These are phyloP conservation scores for Cyrtodaria siliqua DNA, from an alignment of 2,888 invertebrate species.

Conservation along the genomic window DNA sequence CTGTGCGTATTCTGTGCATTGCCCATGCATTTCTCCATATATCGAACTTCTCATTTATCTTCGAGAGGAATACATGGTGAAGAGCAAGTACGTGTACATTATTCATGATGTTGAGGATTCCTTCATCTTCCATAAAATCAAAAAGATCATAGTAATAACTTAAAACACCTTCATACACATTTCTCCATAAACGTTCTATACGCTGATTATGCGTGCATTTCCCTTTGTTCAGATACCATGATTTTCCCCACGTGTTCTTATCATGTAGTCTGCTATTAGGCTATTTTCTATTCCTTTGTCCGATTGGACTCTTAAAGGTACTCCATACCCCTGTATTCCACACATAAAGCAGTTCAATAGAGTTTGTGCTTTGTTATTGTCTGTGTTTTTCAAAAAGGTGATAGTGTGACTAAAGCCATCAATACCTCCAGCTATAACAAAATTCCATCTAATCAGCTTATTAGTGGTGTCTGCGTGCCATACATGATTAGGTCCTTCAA, in stretches of 20 bases:
- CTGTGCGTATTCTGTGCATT: constrained; percentile 38
- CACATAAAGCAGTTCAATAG: constrained; percentile 28
- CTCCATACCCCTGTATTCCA: no score
- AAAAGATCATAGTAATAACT: constrained; percentile 44
- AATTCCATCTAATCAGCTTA: constrained; percentile 55
- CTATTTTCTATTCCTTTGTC: constrained; percentile 46
- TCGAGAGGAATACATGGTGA: constrained; percentile 34
- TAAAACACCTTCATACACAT: constrained; percentile 50
- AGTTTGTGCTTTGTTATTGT: constrained; percentile 49
- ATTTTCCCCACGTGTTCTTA: constrained; percentile 22
- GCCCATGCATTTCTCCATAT: constrained; percentile 50
- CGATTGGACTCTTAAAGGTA: constrained; percentile 28
- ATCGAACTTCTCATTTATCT: constrained; percentile 42
- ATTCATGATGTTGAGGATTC: constrained; percentile 29
- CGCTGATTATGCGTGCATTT: constrained; percentile 34
- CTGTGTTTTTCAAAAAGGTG: constrained; percentile 35
- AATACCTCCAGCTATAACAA: constrained; percentile 49
- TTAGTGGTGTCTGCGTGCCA: constrained; percentile 57
- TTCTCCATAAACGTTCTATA: constrained; percentile 45
- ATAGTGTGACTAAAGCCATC: constrained; percentile 50
- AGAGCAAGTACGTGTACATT: no score
- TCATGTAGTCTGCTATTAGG: constrained; percentile 44
- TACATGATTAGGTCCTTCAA: constrained; percentile 36
- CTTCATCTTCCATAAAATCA: constrained; percentile 39
- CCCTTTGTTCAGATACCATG: constrained; percentile 41